Evolutionary conservation across 2,888 invertebrate genomes (phyloP).

Genomic region (Rhagophthalmus giganteus): DNA sequence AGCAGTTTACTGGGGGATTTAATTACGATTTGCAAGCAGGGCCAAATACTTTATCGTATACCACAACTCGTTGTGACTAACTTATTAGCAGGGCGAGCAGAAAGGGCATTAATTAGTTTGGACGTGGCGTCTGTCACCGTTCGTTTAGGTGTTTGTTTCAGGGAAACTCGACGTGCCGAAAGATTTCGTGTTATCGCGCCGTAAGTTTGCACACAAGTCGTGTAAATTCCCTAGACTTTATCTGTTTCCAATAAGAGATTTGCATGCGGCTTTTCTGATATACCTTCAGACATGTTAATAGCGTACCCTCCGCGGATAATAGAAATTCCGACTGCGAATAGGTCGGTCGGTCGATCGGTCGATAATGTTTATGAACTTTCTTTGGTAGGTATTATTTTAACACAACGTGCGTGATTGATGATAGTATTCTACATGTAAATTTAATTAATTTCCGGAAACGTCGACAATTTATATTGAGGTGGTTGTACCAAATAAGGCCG

Average conservation of each 20-base stretch:
- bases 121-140: neutral
- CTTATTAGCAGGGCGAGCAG: neutral
- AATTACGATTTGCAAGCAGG: neutral
- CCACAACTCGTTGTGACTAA: neutral
- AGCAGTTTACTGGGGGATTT: neutral
- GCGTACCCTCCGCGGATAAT: conserved; percentile 19
- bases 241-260: conserved; percentile 27
- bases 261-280: conserved; percentile 22
- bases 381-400: no score
- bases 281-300: conserved; percentile 18
- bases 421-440: no score
- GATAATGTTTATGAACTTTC: no score
- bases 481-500: no score
- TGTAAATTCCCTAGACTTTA: conserved; percentile 17
- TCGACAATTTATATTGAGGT: no score
- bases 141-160: neutral
- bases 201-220: conserved; percentile 1
- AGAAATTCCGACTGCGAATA: conserved; percentile 7
- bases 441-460: no score
- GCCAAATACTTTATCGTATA: neutral
- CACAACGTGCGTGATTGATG: no score
- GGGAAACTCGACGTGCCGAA: neutral
- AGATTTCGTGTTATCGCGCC: conserved; percentile 12
- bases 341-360: no score
- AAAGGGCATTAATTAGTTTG: neutral